Evolutionary conservation across 1,140 invertebrate genomes (phyloP).

Genomic region (Plodia interpunctella): DNA sequence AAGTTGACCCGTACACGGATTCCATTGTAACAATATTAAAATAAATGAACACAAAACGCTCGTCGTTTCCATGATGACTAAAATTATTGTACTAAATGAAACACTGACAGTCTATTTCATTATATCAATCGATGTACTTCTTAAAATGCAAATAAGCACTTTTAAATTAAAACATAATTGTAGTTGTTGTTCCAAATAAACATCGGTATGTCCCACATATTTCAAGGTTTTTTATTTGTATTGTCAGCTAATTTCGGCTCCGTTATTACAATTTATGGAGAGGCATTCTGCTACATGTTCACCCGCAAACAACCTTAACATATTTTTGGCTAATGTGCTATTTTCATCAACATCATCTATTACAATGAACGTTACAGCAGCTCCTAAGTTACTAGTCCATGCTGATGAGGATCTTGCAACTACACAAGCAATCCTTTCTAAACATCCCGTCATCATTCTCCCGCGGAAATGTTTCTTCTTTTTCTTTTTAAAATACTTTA

Average conservation of each 20-base stretch:
- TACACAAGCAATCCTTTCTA: slow-evolving; percentile 59
- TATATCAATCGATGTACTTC: slow-evolving; percentile 7
- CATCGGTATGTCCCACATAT: slow-evolving; percentile 26
- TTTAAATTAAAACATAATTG: slow-evolving; percentile 12
- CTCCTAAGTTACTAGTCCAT: slow-evolving; percentile 55
- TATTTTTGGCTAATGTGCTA: slow-evolving; percentile 50
- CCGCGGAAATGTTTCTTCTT: slow-evolving; percentile 55
- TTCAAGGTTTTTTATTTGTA: slow-evolving; percentile 36
- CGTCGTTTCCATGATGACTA: slow-evolving; percentile 14
- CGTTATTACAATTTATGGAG: slow-evolving; percentile 58
- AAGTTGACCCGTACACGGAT: slow-evolving; percentile 4
- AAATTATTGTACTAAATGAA: slow-evolving; percentile 4
- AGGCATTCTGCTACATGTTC: slow-evolving; percentile 69
- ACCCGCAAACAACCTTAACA: slow-evolving; percentile 59
- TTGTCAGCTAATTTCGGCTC: slow-evolving; percentile 31
- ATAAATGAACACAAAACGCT: slow-evolving; percentile 11
- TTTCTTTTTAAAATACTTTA: slow-evolving; percentile 62
- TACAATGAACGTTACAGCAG: slow-evolving; percentile 55
- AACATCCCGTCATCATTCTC: slow-evolving; percentile 56
- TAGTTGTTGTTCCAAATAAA: background rate
- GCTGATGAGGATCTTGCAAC: slow-evolving; percentile 47
- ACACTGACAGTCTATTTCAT: slow-evolving; percentile 4
- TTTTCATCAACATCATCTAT: slow-evolving; percentile 64
- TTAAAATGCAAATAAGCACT: slow-evolving; percentile 25
- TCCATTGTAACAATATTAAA: slow-evolving; percentile 20